phyloP scores from a whole-genome alignment of 2,113 vertebrate genomes.

The Aegypius monachus region DNA sequence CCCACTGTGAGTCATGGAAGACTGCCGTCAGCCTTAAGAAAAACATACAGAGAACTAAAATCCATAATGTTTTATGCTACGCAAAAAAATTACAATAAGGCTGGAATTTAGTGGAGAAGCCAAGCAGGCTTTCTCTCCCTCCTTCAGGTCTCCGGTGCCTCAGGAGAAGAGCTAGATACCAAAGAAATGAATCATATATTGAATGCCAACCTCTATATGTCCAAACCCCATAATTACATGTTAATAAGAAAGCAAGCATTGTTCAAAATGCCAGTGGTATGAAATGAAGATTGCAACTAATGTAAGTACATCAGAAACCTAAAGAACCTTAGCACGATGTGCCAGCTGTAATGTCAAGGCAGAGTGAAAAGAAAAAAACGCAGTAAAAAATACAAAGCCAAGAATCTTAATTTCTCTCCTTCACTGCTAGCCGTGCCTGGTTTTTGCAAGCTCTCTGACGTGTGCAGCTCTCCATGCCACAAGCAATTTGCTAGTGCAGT shows the following conservation, averaged over 20 bases:
- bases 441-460: neutral
- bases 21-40: neutral
- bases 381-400: neutral
- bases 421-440: accelerated
- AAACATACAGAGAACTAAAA: neutral
- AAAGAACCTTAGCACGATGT: neutral
- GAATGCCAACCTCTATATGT: slow-evolving; percentile 20
- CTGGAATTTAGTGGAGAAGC: neutral
- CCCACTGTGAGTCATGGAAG: neutral
- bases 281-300: slow-evolving; percentile 32
- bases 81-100: neutral
- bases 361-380: neutral
- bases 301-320: neutral
- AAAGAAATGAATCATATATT: slow-evolving; percentile 40
- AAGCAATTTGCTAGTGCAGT: too few relatives aligned
- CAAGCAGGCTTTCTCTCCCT: neutral
- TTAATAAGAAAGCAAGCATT: slow-evolving; percentile 25
- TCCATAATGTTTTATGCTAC: neutral
- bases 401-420: neutral
- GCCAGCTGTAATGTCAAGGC: neutral
- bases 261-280: slow-evolving; percentile 11
- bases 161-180: slow-evolving; percentile 52
- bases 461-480: neutral
- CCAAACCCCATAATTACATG: neutral
- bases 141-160: neutral